Conservation (phyloP, 2,888 invertebrate genomes). For the Noctua fimbriata region DNA sequence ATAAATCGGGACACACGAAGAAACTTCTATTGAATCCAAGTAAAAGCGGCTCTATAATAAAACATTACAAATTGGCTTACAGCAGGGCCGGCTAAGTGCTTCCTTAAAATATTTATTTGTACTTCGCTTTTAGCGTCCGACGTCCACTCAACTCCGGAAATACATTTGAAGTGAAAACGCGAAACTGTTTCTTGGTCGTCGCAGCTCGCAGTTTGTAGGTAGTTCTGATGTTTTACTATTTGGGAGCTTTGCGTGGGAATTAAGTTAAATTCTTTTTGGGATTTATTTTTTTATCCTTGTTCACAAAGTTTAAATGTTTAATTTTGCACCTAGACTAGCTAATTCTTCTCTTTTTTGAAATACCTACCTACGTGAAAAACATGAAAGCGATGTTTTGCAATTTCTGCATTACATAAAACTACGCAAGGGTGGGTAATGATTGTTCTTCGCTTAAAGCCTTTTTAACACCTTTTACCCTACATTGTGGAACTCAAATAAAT, state of each 20-base stretch:
- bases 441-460: background rate
- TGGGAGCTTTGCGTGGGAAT: conserved; percentile 11
- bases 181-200: conserved; percentile 48
- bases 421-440: background rate
- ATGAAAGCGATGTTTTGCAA: background rate
- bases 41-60: conserved; percentile 57
- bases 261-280: background rate
- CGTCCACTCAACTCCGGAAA: conserved; percentile 73
- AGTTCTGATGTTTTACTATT: conserved; percentile 10
- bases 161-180: conserved; percentile 62
- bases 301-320: background rate
- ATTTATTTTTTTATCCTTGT: too few species aligned
- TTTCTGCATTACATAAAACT: background rate
- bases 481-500: background rate
- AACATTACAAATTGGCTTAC: conserved; percentile 70
- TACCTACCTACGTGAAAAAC: background rate
- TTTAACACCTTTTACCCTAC: background rate
- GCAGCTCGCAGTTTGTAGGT: conserved; percentile 24
- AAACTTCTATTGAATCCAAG: conserved; percentile 56
- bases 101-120: conserved; percentile 75
- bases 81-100: conserved; percentile 70
- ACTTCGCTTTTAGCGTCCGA: conserved; percentile 75
- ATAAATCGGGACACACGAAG: conserved; percentile 51
- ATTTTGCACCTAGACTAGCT: background rate
- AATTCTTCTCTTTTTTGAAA: background rate